These are phyloP conservation scores for Odontophorus gujanensis DNA, from an alignment of 2,113 vertebrate genomes.

Conservation along the genomic window DNA sequence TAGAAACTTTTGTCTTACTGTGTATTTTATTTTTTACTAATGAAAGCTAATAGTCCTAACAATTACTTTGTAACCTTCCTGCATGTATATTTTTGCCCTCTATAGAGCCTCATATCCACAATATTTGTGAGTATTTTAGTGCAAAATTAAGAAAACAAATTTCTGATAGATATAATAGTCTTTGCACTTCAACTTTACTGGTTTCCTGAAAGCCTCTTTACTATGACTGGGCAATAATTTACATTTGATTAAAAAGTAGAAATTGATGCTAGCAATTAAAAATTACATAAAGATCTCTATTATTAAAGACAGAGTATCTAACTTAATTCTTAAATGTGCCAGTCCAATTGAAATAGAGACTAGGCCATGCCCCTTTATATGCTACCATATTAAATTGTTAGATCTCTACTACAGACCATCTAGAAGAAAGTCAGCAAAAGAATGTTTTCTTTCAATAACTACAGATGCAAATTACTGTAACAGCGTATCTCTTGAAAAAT, in stretches of 20 bases:
- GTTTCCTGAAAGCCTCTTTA: conserved; percentile 13
- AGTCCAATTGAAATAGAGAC: neutral
- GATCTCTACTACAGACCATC: neutral
- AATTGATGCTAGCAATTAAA: neutral
- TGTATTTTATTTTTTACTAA: neutral
- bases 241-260: neutral
- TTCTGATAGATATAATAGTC: neutral
- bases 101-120: neutral
- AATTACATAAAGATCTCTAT: neutral
- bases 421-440: neutral
- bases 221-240: neutral
- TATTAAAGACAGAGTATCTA: neutral
- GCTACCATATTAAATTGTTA: neutral
- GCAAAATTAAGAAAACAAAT: neutral
- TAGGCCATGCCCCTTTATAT: neutral
- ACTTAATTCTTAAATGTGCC: neutral
- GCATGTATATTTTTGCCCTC: neutral
- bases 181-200: conserved; percentile 14
- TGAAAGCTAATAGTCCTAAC: neutral
- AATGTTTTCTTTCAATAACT: neutral
- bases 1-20: neutral
- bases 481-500: neutral
- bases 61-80: conserved; percentile 20
- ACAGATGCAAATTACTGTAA: neutral
- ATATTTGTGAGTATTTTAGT: conserved; percentile 46